Percentiles rank a stretch among this genome's conserved stretches.
Evolutionary conservation across 2,113 vertebrate species (phyloP).

Genomic region (Balaeniceps rex): DNA sequence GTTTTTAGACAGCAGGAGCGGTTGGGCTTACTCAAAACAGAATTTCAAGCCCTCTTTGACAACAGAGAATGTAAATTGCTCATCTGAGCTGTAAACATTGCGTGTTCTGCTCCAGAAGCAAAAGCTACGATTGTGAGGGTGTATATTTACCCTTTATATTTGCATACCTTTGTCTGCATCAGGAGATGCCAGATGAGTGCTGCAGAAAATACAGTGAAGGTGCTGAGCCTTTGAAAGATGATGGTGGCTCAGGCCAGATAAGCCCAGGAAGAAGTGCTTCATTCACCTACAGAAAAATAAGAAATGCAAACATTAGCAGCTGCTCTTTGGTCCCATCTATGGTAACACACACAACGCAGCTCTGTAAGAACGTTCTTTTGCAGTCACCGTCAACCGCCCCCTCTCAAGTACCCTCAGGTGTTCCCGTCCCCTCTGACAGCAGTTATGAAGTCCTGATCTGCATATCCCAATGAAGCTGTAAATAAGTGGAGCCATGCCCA

Average conservation of each 20-base stretch:
- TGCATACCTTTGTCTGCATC: not conserved
- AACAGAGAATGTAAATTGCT: not conserved
- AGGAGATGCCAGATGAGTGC: not conserved
- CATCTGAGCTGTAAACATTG: not conserved
- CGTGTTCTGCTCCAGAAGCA: not conserved
- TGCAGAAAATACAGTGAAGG: not conserved
- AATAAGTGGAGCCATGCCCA: rapidly evolving
- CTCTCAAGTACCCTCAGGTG: not conserved
- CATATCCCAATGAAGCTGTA: not conserved
- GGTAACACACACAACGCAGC: no score
- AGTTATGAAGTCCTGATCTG: not conserved
- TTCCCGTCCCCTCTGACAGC: not conserved
- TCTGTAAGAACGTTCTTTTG: not conserved
- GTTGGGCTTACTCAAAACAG: not conserved
- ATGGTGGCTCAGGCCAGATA: not conserved
- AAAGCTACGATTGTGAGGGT: not conserved
- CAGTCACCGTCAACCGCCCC: not conserved
- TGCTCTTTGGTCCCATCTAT: not conserved
- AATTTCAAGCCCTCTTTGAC: not conserved
- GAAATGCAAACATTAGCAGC: not conserved
- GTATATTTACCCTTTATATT: not conserved
- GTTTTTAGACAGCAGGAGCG: not conserved
- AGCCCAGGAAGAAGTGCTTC: not conserved
- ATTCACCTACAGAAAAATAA: not conserved
- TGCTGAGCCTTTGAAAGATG: not conserved